These are phyloP conservation scores for Himalopsyche tibetana DNA, from an alignment of 2,888 invertebrate genomes.

Conservation along the genomic window DNA sequence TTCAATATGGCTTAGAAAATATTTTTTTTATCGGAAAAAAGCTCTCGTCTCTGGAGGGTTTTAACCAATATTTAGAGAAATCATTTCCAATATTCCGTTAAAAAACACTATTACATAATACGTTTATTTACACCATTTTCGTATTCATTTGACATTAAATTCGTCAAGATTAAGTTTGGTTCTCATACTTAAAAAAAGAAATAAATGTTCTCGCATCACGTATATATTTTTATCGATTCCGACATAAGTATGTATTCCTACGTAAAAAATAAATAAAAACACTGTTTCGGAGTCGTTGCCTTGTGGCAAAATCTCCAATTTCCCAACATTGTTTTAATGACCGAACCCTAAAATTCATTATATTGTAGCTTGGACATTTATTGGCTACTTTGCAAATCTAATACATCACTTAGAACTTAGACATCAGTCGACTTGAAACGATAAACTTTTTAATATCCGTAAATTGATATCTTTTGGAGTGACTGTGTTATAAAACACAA, in stretches of 20 bases:
- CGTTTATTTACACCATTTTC: no score
- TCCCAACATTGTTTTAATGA: constrained; percentile 26
- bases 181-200: background rate
- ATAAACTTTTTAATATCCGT: constrained; percentile 34
- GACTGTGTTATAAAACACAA: constrained; percentile 16
- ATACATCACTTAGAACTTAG: constrained; percentile 44
- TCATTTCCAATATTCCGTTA: no score
- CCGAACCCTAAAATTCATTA: constrained; percentile 23
- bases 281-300: background rate
- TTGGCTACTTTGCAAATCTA: constrained; percentile 45
- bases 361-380: constrained; percentile 43
- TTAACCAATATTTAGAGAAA: no score
- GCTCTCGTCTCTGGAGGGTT: no score
- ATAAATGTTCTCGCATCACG: constrained; percentile 20
- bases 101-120: no score
- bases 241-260: constrained; percentile 6
- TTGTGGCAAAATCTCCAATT: constrained; percentile 7
- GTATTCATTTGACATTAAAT: no score
- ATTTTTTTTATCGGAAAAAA: no score
- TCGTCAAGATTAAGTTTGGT: no score
- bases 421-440: background rate
- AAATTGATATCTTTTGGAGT: constrained; percentile 26
- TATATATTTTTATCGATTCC: constrained; percentile 9
- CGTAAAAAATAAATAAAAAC: constrained; percentile 23
- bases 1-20: no score